phyloP scores from a whole-genome alignment of 2,888 invertebrate species.

The Aromia moschata region DNA sequence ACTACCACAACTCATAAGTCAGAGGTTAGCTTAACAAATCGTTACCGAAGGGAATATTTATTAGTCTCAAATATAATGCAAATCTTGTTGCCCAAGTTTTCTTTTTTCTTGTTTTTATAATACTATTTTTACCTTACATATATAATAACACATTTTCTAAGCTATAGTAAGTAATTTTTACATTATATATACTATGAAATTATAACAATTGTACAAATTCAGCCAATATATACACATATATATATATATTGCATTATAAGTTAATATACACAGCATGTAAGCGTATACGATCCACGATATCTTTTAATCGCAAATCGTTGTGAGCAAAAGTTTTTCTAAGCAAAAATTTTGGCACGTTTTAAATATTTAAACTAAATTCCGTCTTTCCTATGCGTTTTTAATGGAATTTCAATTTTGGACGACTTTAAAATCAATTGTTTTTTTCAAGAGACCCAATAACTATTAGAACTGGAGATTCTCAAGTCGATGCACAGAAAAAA shows the following conservation, averaged over 20 bases:
- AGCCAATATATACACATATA: conserved; percentile 62
- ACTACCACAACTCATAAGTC: conserved; percentile 21
- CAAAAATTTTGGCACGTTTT: conserved; percentile 62
- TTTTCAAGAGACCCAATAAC: conserved; percentile 31
- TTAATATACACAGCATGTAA: conserved; percentile 64
- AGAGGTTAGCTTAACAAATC: conserved; percentile 26
- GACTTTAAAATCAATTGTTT: conserved; percentile 28
- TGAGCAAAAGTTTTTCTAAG: conserved; percentile 62
- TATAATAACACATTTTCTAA: conserved; percentile 57
- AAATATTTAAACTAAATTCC: conserved; percentile 22
- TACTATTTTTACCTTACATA: conserved; percentile 50
- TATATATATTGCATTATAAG: conserved; percentile 63
- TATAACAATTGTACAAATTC: conserved; percentile 64
- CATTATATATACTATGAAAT: conserved; percentile 63
- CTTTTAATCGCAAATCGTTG: conserved; percentile 51
- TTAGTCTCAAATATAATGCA: conserved; percentile 35
- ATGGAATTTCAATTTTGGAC: conserved; percentile 23
- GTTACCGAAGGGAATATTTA: conserved; percentile 25
- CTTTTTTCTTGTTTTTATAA: conserved; percentile 49
- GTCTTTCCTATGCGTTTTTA: conserved; percentile 23
- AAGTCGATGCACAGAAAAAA: conserved; percentile 30
- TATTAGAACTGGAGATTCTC: conserved; percentile 29
- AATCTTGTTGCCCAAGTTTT: conserved; percentile 47
- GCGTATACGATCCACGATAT: conserved; percentile 58
- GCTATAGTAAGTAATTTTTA: conserved; percentile 54